These are phyloP conservation scores for Eubasilissa splendida DNA, from an alignment of 2,888 invertebrate species.

Conservation along the genomic window DNA sequence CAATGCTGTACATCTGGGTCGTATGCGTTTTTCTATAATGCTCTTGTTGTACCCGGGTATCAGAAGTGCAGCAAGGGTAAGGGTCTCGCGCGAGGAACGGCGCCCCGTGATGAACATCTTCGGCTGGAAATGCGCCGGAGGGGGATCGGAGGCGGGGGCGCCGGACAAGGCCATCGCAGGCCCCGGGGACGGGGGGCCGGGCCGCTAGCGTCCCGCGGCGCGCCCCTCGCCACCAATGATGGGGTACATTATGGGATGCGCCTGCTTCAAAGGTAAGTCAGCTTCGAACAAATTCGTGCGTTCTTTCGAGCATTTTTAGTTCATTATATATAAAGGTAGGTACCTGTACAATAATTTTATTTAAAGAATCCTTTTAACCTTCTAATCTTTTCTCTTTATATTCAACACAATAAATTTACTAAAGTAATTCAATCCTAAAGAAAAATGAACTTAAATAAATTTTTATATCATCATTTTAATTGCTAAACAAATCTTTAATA, in stretches of 20 bases:
- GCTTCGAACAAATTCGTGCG: too few relatives aligned
- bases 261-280: constrained; percentile 88
- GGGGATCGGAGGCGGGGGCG: constrained; percentile 63
- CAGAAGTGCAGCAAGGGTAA: constrained; percentile 17
- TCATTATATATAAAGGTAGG: too few relatives aligned
- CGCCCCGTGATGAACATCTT: constrained; percentile 54
- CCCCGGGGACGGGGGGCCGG: constrained; percentile 61
- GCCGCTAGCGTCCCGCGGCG: constrained; percentile 64
- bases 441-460: too few relatives aligned
- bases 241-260: constrained; percentile 96
- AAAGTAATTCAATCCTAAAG: too few relatives aligned
- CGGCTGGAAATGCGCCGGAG: constrained; percentile 61
- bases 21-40: constrained; percentile 30
- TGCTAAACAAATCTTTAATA: too few relatives aligned
- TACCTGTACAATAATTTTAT: too few relatives aligned
- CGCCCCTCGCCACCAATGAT: constrained; percentile 78
- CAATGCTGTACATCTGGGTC: neutral
- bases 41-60: constrained; percentile 10
- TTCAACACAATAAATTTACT: too few relatives aligned
- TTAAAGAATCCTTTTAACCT: too few relatives aligned
- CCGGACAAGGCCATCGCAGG: constrained; percentile 58
- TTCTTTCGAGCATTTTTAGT: too few relatives aligned
- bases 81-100: neutral
- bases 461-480: too few relatives aligned
- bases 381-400: too few relatives aligned